Base-by-base conservation (phyloP, 92 coral and sea anemone species). In the Porites divaricata region DNA sequence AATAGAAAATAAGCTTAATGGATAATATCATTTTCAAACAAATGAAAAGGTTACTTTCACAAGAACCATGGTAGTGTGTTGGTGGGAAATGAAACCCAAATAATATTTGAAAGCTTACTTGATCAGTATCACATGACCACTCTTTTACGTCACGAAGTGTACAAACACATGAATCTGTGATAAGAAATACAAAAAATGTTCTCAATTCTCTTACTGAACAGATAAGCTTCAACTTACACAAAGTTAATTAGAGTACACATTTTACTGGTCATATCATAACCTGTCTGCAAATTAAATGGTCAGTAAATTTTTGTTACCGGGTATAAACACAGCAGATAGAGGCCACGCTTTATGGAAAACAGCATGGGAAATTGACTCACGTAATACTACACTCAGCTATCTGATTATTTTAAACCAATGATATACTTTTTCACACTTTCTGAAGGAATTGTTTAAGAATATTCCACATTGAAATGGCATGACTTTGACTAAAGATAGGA, bases 401-500 rank as follows among this genome's bases (percentile, higher is more conserved):
- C 76, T 72, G 76, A 72, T 4, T 72, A 72, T 45, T 72, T 72
- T 72, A 6, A 0, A 72, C 58, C 59, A 16, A 72, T 72, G 76
- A 72, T 72, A 72, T 59, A 72, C 53, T 72, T 72, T 72, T 72
- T 72, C 76, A 72, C 76, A 41, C 76, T 76, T 76, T 54, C 80
- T 76, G 65, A 61, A 54, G 67, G 80, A 54, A 88, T 74, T 88
- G 67, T 57, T 88, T 65, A 9, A 88, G 59, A 61, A 88, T 88
- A 14, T 78, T 78, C 88, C 81, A 83, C 35, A 77, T 53, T 45
- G 71, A 78, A 62, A 83, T 12, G 20, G 92, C 86, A 84, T 89
- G 86, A 15, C 69, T 61, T 51, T 89, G 76, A 70, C 92, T 84
- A 54, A 78, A 89, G 62, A 89, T 48, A 59, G 88, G 88, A 52